Base-by-base conservation (phyloP, 2,797 vertebrate genomes). In the Loriculus beryllinus region DNA sequence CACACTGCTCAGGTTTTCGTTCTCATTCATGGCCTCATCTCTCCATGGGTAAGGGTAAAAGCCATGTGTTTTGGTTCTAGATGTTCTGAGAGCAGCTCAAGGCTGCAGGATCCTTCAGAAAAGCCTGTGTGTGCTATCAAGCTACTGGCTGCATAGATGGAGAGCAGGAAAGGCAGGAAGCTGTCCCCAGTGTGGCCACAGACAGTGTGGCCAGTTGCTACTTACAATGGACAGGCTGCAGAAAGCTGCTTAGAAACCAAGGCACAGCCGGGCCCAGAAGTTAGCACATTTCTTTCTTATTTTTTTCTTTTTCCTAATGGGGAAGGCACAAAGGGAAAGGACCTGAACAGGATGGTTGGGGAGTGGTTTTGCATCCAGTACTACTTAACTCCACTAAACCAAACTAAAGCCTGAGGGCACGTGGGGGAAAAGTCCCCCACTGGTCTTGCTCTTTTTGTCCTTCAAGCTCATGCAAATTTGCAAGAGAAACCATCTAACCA, bases 1-100 rank as follows among this genome's bases (percentile, higher is more conserved):
- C 0, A 1, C 4, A 5, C 23, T 29, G 17, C 2, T 10, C 40
- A 37, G 35, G 47, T 42, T 91, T 75, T 68, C 0, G 0, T 40
- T 81, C 63, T 64, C 56, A 10, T 28, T 52, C 40, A 11, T 0
- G 0, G 23, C 35, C 49, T 54, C 1, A 2, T 9, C 31, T 79
- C 17, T 51, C 18, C 35, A 19, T 0, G 2, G 7, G 14, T 26
- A 48, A 8, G 39, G 26, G 33, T 21, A 37, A 68, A 52, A 71
- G 28, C 39, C 33, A 2, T 0, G 2, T 6, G 14, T 42, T 72
- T 77, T 5, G 5, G 14, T 21, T 48, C 62, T 54, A 69, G 28
- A 14, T 25, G 3, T 45, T 68, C 21, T 45, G 51, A 29, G 59
- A 69, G 47, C 2, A 45, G 37, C n/a, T 87, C 26, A 29, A 7